Base-by-base conservation (phyloP, 1,140 invertebrate genomes). In the Microplitis demolitor region DNA sequence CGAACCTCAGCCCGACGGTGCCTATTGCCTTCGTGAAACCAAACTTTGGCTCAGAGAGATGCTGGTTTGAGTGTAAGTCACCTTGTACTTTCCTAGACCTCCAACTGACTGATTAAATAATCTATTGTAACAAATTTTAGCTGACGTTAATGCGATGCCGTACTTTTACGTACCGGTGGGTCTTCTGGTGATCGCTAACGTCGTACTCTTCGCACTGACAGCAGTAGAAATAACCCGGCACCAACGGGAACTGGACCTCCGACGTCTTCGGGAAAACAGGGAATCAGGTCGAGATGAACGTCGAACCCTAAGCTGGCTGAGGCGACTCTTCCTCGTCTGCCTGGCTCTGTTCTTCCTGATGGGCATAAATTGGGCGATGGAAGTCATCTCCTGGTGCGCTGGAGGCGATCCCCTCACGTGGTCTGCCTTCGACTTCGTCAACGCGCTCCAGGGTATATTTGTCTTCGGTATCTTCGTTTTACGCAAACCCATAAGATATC, bases 161-260 rank as follows among this genome's bases (percentile, higher is more conserved):
- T 91, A 91, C 76, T 91, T 92, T 76, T 92, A 91, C 78, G 87
- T 89, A 2, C 90, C 90, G 0, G 85, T 91, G 4, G 89, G 90
- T 0, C 70, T 90, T 5, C 87, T 92, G 4, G 81, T 91, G 0
- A 54, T 88, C 3, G 82, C 76, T 13, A 91, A 92, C 70, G 82
- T 88, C 72, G 68, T 88, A 0, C 83, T 92, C 50, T 91, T 90
- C 77, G 51, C 87, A 2, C 76, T 91, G 72, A 91, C 89, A 0
- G 87, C 83, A n/a, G 24, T 82, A 3, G 80, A 78, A 0, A 80
- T 87, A 51, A 78, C 77, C 0, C 77, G 75, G 1, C 85, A 85
- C 35, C 86, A 87, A 54, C 76, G 76, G 4, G 78, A 83, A 5
- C 64, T 87, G 2, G 84, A 85, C n/a, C 68, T 85, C 0, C 79